These are phyloP conservation scores for Rhogogaster chlorosoma DNA, from an alignment of 2,888 invertebrate species.

Conservation along the genomic window DNA sequence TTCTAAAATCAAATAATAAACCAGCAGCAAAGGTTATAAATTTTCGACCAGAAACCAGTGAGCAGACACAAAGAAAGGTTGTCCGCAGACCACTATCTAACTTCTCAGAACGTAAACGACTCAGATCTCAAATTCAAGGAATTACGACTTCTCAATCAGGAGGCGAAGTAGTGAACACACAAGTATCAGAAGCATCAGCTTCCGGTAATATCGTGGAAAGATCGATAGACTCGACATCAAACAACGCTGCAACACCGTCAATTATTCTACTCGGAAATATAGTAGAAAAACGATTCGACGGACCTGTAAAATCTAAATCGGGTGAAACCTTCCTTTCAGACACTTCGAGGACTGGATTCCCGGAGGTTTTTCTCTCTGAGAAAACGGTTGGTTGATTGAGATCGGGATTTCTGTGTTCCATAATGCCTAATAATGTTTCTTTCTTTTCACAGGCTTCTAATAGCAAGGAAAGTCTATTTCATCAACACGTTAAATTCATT, in stretches of 20 bases:
- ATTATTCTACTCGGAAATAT: conserved; percentile 72
- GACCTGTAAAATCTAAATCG: conserved; percentile 49
- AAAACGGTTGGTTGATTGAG: conserved; percentile 50
- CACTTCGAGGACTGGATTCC: conserved; percentile 67
- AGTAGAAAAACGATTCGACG: conserved; percentile 68
- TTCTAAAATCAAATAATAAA: conserved; percentile 80
- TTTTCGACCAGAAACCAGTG: conserved; percentile 57
- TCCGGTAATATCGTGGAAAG: conserved; percentile 29
- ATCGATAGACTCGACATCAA: conserved; percentile 60
- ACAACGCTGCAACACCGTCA: conserved; percentile 56
- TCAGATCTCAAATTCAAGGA: conserved; percentile 55
- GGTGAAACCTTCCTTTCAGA: conserved; percentile 1
- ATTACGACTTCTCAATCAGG: conserved; percentile 64
- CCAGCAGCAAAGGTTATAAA: conserved; percentile 84
- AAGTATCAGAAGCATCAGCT: conserved; percentile 9
- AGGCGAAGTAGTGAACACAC: conserved; percentile 62
- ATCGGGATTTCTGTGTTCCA: not conserved
- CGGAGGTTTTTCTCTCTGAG: conserved; percentile 67
- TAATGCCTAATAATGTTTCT: not conserved
- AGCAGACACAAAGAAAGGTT: not conserved
- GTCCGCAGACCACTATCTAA: conserved; percentile 63
- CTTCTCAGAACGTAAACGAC: conserved; percentile 65
- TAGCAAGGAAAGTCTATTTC: conserved; percentile 67
- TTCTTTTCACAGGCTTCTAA: conserved; percentile 55
- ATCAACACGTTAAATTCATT: conserved; percentile 58